phyloP scores from a whole-genome alignment of 1,140 invertebrate genomes.

The Colletes gigas region DNA sequence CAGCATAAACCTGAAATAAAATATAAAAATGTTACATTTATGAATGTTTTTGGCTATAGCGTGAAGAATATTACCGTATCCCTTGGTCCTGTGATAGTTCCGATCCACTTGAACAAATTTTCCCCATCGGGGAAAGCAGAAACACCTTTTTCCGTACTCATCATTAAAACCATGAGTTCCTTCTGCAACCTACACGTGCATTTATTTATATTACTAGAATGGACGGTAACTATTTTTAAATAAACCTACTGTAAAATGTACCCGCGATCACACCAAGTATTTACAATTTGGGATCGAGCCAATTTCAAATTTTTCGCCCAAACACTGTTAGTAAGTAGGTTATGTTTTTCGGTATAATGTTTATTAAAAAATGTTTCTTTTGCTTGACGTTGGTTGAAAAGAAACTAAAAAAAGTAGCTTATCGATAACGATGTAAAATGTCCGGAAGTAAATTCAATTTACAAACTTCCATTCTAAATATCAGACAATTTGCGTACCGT shows the following conservation, averaged over 20 bases:
- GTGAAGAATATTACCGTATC: slow-evolving; percentile 86
- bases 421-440: neutral
- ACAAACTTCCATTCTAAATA: neutral
- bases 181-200: slow-evolving; percentile 86
- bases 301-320: slow-evolving; percentile 15
- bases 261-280: too few species aligned
- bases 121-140: slow-evolving; percentile 98
- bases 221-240: neutral
- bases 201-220: neutral
- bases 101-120: slow-evolving; percentile 98
- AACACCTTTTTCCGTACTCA: slow-evolving; percentile 93
- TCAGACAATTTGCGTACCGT: slow-evolving; percentile 83
- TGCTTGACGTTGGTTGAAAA: neutral
- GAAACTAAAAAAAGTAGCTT: neutral
- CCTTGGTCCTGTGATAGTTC: slow-evolving; percentile 93
- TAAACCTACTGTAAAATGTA: neutral
- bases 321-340: slow-evolving; percentile 29
- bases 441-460: neutral
- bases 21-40: neutral
- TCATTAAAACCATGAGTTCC: slow-evolving; percentile 92
- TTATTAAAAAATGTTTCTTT: neutral
- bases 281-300: too few species aligned
- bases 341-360: neutral
- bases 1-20: slow-evolving; percentile 88
- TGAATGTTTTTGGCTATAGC: too few species aligned